These are phyloP conservation scores for Porites cylindrica DNA, from an alignment of 92 coral and sea anemone species.

Conservation along the genomic window DNA sequence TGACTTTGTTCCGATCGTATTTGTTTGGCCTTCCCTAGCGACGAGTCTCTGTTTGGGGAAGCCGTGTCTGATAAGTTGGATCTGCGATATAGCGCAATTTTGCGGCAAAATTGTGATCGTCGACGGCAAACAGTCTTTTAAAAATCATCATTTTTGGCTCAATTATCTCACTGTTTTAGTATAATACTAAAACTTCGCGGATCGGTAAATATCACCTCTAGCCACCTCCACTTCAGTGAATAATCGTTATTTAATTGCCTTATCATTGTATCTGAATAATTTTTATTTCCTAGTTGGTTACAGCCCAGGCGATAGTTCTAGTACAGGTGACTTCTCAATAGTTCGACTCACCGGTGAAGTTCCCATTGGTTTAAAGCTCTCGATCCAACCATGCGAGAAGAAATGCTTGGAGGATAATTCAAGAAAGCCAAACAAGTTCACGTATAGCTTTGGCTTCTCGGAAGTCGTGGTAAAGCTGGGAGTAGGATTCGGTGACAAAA, in stretches of 20 bases:
- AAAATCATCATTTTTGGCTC: too few relatives aligned
- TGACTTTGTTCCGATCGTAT: not conserved
- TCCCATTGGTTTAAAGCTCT: constrained; percentile 37
- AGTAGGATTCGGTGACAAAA: constrained; percentile 37
- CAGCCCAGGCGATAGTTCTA: constrained; percentile 30
- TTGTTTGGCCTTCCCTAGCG: not conserved
- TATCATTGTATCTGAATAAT: too few relatives aligned
- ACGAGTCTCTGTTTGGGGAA: constrained; percentile 2
- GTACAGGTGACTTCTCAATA: constrained; percentile 40
- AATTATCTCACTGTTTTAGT: not conserved
- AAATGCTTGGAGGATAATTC: constrained; percentile 15
- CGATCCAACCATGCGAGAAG: constrained; percentile 42
- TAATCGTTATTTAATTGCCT: not conserved
- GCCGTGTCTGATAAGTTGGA: constrained; percentile 5
- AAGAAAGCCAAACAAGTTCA: constrained; percentile 19
- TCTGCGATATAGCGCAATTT: not conserved
- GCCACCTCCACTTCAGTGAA: too few relatives aligned
- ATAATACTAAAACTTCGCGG: not conserved
- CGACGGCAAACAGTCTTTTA: not conserved
- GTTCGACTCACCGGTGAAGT: constrained; percentile 50
- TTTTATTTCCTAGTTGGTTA: constrained; percentile 9
- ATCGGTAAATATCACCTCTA: not conserved
- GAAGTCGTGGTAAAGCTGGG: constrained; percentile 35
- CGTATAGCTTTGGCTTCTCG: constrained; percentile 32
- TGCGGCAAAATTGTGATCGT: not conserved